Evolutionary conservation across 2,113 vertebrate species (phyloP), one percentile per base, ranked within the genome.

Genomic region (Brachypodius melanocephalos): DNA sequence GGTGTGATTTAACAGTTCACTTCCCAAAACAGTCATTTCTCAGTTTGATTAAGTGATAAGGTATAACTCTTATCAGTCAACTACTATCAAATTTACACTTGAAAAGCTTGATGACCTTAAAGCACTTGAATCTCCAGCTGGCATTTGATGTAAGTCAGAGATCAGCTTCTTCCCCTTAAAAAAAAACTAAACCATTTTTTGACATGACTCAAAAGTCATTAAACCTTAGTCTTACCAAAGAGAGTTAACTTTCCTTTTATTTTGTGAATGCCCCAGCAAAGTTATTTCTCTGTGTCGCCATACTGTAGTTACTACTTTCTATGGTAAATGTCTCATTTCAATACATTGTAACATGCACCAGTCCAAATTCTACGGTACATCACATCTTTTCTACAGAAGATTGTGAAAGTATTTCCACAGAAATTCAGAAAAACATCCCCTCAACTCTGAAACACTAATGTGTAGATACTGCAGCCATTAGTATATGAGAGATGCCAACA

Each of bases 291-390:
- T 19, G 15, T 31, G 14, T 45, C 63, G 80, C 43, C 48, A 66
- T 6, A 8, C 46, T 62, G 31, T 2, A 85, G 45, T 19, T 57
- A 62, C 4, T 5, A 36, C 10, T 66, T 86, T 45, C 38, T 74
- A 15, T 8, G 4, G 14, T 40, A 34, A 29, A 40, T 8, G 6
- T 28, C 55, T 83, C 18, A 43, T 51, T 83, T 74, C 40, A 88
- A 54, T 32, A 62, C 0, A 0, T 1, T 18, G 14, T 38, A 80
- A 51, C 5, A 32, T 17, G 45, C 10, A 62, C 8, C 3, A 2
- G 16, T 31, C 32, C 12, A 26, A 51, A 36, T 40, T 68, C 61
- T 32, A 32, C 3, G 26, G 49, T 17, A 57, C 16, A 38, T 32
- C 24, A 38, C 8, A 58, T 55, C 25, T 76, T 91, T 76, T 43